Conservation (phyloP, 2,888 invertebrate species). For the Thalpophila matura region DNA sequence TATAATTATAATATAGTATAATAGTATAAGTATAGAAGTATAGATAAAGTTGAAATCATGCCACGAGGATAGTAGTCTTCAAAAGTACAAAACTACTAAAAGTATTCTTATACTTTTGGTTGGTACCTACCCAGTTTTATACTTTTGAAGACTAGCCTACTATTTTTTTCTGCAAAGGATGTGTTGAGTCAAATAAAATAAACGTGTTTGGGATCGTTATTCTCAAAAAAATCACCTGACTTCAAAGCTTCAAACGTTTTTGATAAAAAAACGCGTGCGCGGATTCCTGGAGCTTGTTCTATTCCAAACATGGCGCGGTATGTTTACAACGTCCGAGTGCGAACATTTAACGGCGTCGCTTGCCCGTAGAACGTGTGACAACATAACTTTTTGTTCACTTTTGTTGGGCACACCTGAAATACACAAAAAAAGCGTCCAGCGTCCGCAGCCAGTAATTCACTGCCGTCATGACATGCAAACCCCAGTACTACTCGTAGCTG, state of each 20-base stretch:
- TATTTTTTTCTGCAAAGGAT: too few species aligned
- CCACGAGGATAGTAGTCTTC: too few species aligned
- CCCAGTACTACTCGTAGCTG: conserved; percentile 73
- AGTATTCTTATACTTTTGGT: too few species aligned
- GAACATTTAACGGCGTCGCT: conserved; percentile 78
- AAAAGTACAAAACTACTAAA: too few species aligned
- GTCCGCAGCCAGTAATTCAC: conserved; percentile 80
- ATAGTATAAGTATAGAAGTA: too few species aligned
- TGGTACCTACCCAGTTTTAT: too few species aligned
- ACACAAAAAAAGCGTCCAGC: conserved; percentile 62
- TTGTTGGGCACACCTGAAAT: conserved; percentile 83
- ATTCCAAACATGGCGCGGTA: conserved; percentile 75
- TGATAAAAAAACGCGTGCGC: conserved; percentile 28
- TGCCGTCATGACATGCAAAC: conserved; percentile 83
- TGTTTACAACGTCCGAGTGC: conserved; percentile 80
- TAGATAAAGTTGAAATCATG: too few species aligned
- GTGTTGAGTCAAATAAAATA: too few species aligned
- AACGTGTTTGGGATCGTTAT: neutral
- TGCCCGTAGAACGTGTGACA: conserved; percentile 72
- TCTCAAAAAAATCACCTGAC: neutral
- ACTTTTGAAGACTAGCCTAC: too few species aligned
- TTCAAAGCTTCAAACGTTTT: conserved; percentile 30
- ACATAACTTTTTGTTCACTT: conserved; percentile 81
- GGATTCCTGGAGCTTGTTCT: conserved; percentile 61
- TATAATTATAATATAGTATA: too few species aligned